Evolutionary conservation across 2,113 vertebrate species (phyloP).

Genomic region (Paracanthobrama guichenoti): DNA sequence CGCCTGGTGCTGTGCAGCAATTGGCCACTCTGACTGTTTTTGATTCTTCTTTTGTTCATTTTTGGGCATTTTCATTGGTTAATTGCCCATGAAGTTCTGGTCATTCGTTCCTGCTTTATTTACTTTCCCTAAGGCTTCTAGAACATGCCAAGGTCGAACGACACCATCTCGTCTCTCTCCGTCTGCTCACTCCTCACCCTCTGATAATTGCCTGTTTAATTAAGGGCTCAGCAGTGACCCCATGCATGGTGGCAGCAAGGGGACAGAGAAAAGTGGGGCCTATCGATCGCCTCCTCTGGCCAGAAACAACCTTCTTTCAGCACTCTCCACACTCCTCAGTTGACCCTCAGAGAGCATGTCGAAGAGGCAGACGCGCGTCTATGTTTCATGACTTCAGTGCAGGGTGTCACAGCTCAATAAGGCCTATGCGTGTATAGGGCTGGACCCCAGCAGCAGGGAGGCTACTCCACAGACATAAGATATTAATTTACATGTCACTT

Average conservation of each 20-base stretch:
- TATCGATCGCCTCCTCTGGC: constrained; percentile 28
- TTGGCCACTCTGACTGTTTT: background rate
- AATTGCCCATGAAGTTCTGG: constrained; percentile 56
- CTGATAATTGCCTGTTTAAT: constrained; percentile 53
- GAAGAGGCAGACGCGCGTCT: background rate
- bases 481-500: constrained; percentile 3
- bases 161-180: constrained; percentile 40
- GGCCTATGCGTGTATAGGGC: background rate
- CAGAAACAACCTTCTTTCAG: constrained; percentile 31
- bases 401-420: constrained; percentile 29
- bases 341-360: constrained; percentile 13
- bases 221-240: constrained; percentile 48
- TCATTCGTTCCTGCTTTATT: constrained; percentile 24
- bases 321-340: background rate
- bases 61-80: constrained; percentile 46
- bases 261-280: constrained; percentile 39
- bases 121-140: constrained; percentile 40
- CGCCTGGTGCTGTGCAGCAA: background rate
- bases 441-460: background rate
- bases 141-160: constrained; percentile 48
- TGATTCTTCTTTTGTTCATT: constrained; percentile 13
- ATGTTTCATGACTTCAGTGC: background rate
- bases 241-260: constrained; percentile 44
- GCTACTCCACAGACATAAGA: constrained; percentile 42
- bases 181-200: constrained; percentile 23